Evolutionary conservation across 2,888 invertebrate genomes (phyloP).

Genomic region (Sminthurides aquaticus): DNA sequence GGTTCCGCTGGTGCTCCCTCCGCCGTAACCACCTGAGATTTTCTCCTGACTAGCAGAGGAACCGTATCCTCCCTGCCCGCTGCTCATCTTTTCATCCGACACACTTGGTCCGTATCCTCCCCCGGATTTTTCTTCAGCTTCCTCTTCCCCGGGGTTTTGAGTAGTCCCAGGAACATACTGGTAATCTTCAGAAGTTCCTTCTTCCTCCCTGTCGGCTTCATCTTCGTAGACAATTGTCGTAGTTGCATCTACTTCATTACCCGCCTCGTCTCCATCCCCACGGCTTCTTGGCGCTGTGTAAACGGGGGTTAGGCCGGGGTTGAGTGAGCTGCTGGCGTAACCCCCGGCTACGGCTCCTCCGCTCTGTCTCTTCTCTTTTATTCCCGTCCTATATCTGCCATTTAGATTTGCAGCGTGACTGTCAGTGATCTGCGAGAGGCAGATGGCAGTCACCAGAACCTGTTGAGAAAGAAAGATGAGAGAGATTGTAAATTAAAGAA

Average conservation of each 20-base stretch:
- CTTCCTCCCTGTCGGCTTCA: conserved; percentile 23
- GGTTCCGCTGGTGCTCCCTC: not conserved
- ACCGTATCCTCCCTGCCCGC: conserved; percentile 11
- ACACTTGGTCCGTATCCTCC: not conserved
- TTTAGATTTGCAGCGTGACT: not conserved
- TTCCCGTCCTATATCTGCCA: not conserved
- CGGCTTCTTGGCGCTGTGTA: conserved; percentile 30
- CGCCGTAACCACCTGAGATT: not conserved
- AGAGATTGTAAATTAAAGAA: not conserved
- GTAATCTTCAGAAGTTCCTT: conserved; percentile 33
- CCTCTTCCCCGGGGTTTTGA: not conserved
- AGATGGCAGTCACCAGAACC: not conserved
- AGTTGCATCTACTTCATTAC: conserved; percentile 31
- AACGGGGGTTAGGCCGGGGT: conserved; percentile 17
- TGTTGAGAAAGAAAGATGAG: not conserved
- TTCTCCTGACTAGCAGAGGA: not conserved
- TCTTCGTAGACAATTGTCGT: conserved; percentile 26
- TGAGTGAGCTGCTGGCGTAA: conserved; percentile 4
- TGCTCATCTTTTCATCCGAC: conserved; percentile 9
- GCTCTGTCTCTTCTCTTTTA: conserved; percentile 4
- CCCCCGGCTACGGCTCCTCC: not conserved
- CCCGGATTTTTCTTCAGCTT: conserved; percentile 19
- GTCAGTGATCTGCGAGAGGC: not conserved
- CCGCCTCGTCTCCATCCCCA: conserved; percentile 24
- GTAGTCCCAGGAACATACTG: conserved; percentile 18